Conservation (phyloP, 2,888 invertebrate genomes). For the Monopis laevigella region DNA sequence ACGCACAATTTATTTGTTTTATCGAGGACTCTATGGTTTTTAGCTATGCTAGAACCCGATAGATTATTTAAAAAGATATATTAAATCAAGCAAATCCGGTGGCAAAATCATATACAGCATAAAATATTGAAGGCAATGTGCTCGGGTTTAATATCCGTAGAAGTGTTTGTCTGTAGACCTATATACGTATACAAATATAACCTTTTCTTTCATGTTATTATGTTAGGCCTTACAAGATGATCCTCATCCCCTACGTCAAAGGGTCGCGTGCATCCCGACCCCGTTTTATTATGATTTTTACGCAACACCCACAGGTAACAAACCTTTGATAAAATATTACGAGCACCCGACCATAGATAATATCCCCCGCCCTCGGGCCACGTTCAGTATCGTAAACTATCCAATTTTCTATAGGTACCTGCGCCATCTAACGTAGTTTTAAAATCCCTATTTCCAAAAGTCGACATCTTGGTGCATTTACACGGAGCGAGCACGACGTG, state of each 20-base stretch:
- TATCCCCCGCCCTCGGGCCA: background rate
- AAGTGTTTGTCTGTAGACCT: too few relatives aligned
- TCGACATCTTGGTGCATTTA: conserved; percentile 18
- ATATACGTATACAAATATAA: too few relatives aligned
- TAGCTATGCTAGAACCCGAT: too few relatives aligned
- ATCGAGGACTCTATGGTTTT: too few relatives aligned
- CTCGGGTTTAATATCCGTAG: too few relatives aligned
- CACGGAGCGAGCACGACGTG: conserved; percentile 31
- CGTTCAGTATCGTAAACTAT: conserved; percentile 6
- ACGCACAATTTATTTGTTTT: too few relatives aligned
- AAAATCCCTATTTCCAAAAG: conserved; percentile 7
- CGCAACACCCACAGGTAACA: conserved; percentile 12
- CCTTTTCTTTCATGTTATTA: conserved; percentile 8
- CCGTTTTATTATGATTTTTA: conserved; percentile 20
- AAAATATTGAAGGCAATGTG: too few relatives aligned
- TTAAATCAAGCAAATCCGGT: too few relatives aligned
- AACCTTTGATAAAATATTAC: conserved; percentile 20
- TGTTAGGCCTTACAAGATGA: conserved; percentile 5
- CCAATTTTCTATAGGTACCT: background rate
- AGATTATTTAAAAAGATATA: too few relatives aligned
- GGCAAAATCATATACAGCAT: too few relatives aligned
- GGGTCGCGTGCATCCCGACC: conserved; percentile 10
- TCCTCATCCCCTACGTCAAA: conserved; percentile 5
- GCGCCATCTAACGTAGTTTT: background rate
- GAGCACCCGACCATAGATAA: conserved; percentile 16